These are phyloP conservation scores for Metallyticus violacea DNA, from an alignment of 2,888 invertebrate species.

Conservation along the genomic window DNA sequence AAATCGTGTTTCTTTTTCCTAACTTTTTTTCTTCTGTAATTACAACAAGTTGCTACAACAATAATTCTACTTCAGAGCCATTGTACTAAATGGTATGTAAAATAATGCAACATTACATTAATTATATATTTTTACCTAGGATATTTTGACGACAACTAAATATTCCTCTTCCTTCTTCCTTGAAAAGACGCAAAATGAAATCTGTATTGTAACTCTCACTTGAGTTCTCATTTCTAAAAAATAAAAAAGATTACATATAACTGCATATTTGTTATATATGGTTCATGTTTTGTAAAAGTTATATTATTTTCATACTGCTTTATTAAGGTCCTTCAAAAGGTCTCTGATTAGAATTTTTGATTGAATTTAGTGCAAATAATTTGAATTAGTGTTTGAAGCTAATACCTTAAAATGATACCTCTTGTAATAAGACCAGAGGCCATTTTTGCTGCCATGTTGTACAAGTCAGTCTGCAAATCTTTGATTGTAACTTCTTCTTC, in stretches of 20 bases:
- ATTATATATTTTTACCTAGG: conserved; percentile 7
- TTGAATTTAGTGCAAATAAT: too few species aligned
- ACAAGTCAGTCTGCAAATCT: not conserved
- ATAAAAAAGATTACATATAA: not conserved
- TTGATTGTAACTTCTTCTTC: not conserved
- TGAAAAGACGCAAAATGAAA: not conserved
- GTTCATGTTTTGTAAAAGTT: not conserved
- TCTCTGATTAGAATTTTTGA: too few species aligned
- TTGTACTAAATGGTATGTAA: too few species aligned
- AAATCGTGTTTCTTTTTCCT: too few species aligned
- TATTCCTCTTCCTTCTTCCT: not conserved
- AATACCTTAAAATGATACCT: not conserved
- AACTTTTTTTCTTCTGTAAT: too few species aligned
- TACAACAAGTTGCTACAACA: too few species aligned
- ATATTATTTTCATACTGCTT: not conserved
- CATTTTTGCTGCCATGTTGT: not conserved
- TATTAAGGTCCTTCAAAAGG: too few species aligned
- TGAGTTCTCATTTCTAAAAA: not conserved
- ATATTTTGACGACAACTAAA: conserved; percentile 7
- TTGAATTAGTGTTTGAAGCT: not conserved
- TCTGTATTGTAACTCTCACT: not conserved
- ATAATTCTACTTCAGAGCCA: too few species aligned
- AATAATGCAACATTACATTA: too few species aligned
- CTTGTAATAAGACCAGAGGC: not conserved
- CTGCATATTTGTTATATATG: too few species aligned